Evolutionary conservation across 2,113 vertebrate species (phyloP), one percentile per base, ranked within the genome.

Genomic region (Damaliscus lunatus): DNA sequence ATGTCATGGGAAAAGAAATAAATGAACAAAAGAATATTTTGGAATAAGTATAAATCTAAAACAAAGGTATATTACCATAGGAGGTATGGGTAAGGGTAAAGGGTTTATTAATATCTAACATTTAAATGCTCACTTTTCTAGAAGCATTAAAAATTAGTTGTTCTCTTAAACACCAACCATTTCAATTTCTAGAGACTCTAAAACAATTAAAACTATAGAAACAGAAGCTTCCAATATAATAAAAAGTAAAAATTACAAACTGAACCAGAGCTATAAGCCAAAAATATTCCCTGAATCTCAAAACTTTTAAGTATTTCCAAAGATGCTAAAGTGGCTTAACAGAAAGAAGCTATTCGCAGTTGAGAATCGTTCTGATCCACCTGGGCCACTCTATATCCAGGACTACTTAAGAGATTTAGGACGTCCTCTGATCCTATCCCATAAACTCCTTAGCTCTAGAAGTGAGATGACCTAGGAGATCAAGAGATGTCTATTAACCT

Each of bases 1-100:
- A 74, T 85, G 80, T 90, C 29, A 91, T 55, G 27, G 5, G 36
- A 81, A 93, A 90, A 48, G 31, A 90, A 82, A 87, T 36, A 95
- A 86, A 90, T 85, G 31, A 88, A 96, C 19, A 10, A 91, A 95
- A 88, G 36, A 7, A 36, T 74, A 96, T 92, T 96, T 74, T 23
- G 50, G 14, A 96, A 36, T 81, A 88, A n/a, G 46, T 40, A 81
- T 6, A 89, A 87, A 95, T 80, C 48, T 62, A 97, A 96, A 53
- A 46, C 59, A 88, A 93, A 53, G 40, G 14, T 12, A 78, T 91
- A 88, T 11, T 81, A 81, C 12, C 55, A 0, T 67, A 83, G 15
- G 6, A 86, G 19, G 6, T 46, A 92, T 64, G 31, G 60, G 60
- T 33, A 92, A 64, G 52, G 27, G 21, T 93, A 5, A 93, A 71